These are phyloP conservation scores for Etheostoma nigrum DNA, from an alignment of 2,797 vertebrate species.

Conservation along the genomic window DNA sequence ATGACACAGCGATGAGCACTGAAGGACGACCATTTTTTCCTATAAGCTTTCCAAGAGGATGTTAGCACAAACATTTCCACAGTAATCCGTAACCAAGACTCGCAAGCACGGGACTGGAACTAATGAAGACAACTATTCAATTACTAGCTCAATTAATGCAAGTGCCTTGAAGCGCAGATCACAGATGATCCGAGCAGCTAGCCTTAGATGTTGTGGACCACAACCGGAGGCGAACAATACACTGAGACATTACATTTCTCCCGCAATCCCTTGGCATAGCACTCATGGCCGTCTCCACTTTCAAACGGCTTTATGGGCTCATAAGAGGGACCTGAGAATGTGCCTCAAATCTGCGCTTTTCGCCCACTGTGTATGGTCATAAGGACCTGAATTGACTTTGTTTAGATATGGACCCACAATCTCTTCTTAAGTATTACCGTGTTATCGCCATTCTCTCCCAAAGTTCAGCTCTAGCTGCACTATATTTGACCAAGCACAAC, in stretches of 20 bases:
- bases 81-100: constrained; percentile 80
- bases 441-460: constrained; percentile 53
- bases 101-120: constrained; percentile 84
- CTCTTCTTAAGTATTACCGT: constrained; percentile 57
- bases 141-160: constrained; percentile 88
- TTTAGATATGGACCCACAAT: constrained; percentile 43
- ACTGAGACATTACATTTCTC: constrained; percentile 55
- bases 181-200: constrained; percentile 78
- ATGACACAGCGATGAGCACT: constrained; percentile 26
- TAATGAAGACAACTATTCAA: constrained; percentile 91
- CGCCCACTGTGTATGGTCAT: constrained; percentile 57
- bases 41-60: constrained; percentile 55
- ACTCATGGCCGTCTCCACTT: constrained; percentile 67
- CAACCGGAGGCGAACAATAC: constrained; percentile 72
- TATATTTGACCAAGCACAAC: constrained; percentile 71
- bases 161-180: constrained; percentile 82
- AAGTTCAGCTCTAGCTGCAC: constrained; percentile 61
- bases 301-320: constrained; percentile 65
- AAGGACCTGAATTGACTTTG: constrained; percentile 57
- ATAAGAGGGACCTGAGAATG: constrained; percentile 62
- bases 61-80: constrained; percentile 74
- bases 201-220: constrained; percentile 74
- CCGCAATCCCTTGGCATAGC: constrained; percentile 73
- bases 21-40: constrained; percentile 28
- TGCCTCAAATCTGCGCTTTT: constrained; percentile 56